Percentiles rank a stretch among this genome's conserved stretches.
These are phyloP conservation scores for Colinus virginianus DNA, from an alignment of 2,113 vertebrate species.

Conservation along the genomic window DNA sequence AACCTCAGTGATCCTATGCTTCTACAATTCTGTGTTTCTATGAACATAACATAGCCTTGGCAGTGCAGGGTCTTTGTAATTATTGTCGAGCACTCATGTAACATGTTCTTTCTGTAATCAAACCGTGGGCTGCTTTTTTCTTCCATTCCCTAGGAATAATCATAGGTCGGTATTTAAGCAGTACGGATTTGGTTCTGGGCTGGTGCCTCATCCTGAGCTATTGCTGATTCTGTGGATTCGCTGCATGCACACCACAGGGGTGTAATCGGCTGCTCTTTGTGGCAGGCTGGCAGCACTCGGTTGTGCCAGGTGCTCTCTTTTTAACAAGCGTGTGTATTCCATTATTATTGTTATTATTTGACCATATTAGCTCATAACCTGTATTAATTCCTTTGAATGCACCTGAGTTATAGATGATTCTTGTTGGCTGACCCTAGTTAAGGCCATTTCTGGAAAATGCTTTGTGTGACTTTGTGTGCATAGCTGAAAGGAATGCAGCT, in stretches of 20 bases:
- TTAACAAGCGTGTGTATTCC: not conserved
- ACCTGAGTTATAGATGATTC: slow-evolving; percentile 29
- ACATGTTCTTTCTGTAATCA: slow-evolving; percentile 16
- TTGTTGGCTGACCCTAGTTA: slow-evolving; percentile 6
- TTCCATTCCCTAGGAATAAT: slow-evolving; percentile 11
- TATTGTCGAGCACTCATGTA: not conserved
- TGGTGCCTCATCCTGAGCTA: slow-evolving; percentile 45
- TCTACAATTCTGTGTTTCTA: too few relatives aligned
- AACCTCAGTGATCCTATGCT: too few relatives aligned
- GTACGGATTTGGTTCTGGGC: not conserved
- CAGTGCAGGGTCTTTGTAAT: not conserved
- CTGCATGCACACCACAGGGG: not conserved
- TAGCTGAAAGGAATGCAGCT: slow-evolving; percentile 62
- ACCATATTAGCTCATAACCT: slow-evolving; percentile 42
- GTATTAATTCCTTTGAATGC: slow-evolving; percentile 39
- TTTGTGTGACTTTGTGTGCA: slow-evolving; percentile 39
- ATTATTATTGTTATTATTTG: not conserved
- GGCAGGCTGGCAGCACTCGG: not conserved
- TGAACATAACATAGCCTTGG: not conserved
- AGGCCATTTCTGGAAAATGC: slow-evolving; percentile 57
- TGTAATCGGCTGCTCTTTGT: slow-evolving; percentile 31
- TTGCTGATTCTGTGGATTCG: slow-evolving; percentile 45
- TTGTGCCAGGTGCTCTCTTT: slow-evolving; percentile 50
- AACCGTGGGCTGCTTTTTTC: slow-evolving; percentile 23
- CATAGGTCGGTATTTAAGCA: not conserved